These are phyloP conservation scores for Cheilosia vulpina DNA, from an alignment of 2,888 invertebrate genomes.

Conservation along the genomic window DNA sequence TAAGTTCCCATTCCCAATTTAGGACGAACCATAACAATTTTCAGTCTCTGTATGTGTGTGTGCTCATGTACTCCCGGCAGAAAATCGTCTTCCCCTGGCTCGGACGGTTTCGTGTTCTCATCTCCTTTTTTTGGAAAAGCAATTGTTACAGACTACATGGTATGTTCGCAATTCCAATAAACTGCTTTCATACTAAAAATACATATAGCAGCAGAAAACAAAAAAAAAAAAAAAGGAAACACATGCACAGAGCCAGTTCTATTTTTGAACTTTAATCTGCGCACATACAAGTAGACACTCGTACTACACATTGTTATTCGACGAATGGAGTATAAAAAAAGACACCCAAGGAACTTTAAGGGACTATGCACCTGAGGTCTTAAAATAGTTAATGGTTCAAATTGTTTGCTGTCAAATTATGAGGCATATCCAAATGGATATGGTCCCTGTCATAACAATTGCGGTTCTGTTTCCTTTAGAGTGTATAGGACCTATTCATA, in stretches of 20 bases:
- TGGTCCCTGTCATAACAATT: slow-evolving; percentile 29
- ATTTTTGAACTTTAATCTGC: slow-evolving; percentile 57
- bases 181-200: slow-evolving; percentile 54
- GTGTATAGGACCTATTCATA: background rate
- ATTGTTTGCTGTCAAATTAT: slow-evolving; percentile 1
- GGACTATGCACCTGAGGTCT: slow-evolving; percentile 38
- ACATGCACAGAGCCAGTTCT: slow-evolving; percentile 48
- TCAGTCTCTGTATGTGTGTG: background rate
- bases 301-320: slow-evolving; percentile 22
- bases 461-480: background rate
- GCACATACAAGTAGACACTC: slow-evolving; percentile 21
- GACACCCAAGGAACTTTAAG: slow-evolving; percentile 13
- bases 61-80: too few species aligned
- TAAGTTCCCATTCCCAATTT: slow-evolving; percentile 24
- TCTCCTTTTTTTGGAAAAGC: slow-evolving; percentile 29
- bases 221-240: slow-evolving; percentile 11
- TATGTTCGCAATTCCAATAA: slow-evolving; percentile 51
- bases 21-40: slow-evolving; percentile 36
- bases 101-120: background rate
- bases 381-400: slow-evolving; percentile 34
- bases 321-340: slow-evolving; percentile 15
- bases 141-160: slow-evolving; percentile 37
- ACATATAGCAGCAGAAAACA: slow-evolving; percentile 6
- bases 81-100: too few species aligned
- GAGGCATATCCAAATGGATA: background rate